Base-by-base conservation (phyloP, 1,140 invertebrate species). In the Antheraea mylitta region DNA sequence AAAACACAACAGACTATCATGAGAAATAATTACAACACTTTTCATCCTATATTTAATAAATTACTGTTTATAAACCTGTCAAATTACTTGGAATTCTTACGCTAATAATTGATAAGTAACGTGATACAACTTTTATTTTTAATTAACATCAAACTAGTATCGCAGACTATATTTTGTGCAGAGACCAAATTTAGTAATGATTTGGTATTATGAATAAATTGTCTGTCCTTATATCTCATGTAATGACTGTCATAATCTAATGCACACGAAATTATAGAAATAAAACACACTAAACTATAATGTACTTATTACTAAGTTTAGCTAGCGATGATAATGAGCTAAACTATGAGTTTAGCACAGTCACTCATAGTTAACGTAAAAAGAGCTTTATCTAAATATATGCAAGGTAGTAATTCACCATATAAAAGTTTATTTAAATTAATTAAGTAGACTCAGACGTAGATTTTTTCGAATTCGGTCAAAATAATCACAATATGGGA, bases 311-410 rank as follows among this genome's bases (percentile, higher is more conserved):
- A 87, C 69, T 63, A 72, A 30, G 22, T 30, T 85, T 90, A 86
- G 45, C 45, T 53, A 53, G 45, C 45, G 16, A 53, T 53, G 45
- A n/a, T 16, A 53, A 53, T 53, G 45, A 53, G 45, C 45, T 73
- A 73, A 75, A 90, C 88, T 88, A 90, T 90, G 89, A 91, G 89
- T 85, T 92, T 88, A 92, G 89, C 90, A 91, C 89, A 91, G 88
- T 92, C 84, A 87, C 90, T 90, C 90, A 89, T 89, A 91, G 90
- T 87, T 79, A n/a, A 90, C 77, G 79, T 77, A 77, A 87, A 81
- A 63, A 77, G 80, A 78, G 81, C 72, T 72, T 71, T 75, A 74
- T 79, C 80, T 77, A 53, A 0, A 53, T 0, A 67, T 48, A 71
- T 68, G 73, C 74, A 79, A 84, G 79, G 79, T n/a, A 37, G 48